Evolutionary conservation across 2,113 vertebrate species (phyloP), one percentile per base, ranked within the genome.

Genomic region (Melanerpes aurifrons): DNA sequence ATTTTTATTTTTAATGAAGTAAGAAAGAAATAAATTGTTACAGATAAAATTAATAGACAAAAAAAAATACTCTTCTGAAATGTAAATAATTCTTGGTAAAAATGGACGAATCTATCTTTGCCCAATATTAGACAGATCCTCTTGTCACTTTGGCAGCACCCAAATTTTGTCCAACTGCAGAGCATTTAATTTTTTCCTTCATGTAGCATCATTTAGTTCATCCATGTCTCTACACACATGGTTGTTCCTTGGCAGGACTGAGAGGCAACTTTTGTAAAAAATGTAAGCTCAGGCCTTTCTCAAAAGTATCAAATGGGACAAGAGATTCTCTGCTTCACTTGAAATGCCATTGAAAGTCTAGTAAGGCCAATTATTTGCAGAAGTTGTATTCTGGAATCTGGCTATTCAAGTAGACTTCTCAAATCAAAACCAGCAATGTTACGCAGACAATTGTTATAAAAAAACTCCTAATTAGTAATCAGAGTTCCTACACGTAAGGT

Each of bases 381-480:
- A 50, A 83, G 59, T 29, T 90, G 81, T 74, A 67, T 58, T 71
- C 47, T 53, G 19, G 31, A 76, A 75, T 40, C 69, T 68, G 58
- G 35, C 37, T 87, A 73, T 79, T 86, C 71, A 61, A 90, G 81
- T 35, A 77, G 24, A 62, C 54, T 56, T 94, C 67, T 91, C 45
- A 85, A 86, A 91, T 76, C 75, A 77, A 48, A 83, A 79, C 69
- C 29, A 74, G 48, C 37, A 47, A 86, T 20, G 25, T 5, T 69
- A 72, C 67, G 67, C 56, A 86, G 62, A 77, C 31, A 85, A 75
- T 0, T 43, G 64, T 74, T 85, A 72, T 53, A 89, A 90, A 92
- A 92, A 45, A 96, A 83, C 37, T 93, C 53, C 16, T 67, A 77
- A 94, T 80, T 70, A 87, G 58, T 76, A 87, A 95, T 84, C 93